Percentiles rank a stretch among this genome's conserved stretches.
These are phyloP conservation scores for Euclidia mi DNA, from an alignment of 2,888 invertebrate genomes.

Conservation along the genomic window DNA sequence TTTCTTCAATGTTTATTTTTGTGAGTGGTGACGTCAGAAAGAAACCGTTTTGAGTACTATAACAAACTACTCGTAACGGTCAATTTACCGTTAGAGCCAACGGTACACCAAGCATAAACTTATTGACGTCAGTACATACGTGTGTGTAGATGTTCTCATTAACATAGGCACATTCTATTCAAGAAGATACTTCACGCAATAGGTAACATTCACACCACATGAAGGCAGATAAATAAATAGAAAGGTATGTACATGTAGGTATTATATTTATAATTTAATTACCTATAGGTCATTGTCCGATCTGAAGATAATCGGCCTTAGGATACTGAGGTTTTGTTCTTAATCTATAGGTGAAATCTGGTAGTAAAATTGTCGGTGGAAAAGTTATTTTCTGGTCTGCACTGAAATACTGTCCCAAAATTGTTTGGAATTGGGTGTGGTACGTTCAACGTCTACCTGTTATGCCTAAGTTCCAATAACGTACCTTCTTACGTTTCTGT, in stretches of 20 bases:
- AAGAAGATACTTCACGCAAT: slow-evolving; percentile 1
- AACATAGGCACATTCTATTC: slow-evolving; percentile 5
- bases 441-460: no score
- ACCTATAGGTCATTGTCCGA: no score
- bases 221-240: slow-evolving; percentile 4
- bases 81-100: slow-evolving; percentile 6
- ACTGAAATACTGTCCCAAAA: no score
- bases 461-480: no score
- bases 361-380: no score
- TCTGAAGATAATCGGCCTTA: no score
- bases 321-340: no score
- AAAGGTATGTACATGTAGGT: slow-evolving; percentile 22
- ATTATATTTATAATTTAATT: slow-evolving; percentile 13
- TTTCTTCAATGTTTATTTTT: not conserved
- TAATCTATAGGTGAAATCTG: no score
- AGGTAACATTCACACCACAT: slow-evolving; percentile 8
- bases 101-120: slow-evolving; percentile 3
- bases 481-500: no score
- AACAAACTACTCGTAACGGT: not conserved
- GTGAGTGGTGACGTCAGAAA: not conserved
- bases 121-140: not conserved
- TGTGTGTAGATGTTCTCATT: not conserved
- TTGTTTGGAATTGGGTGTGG: no score
- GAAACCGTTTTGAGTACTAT: slow-evolving; percentile 3
- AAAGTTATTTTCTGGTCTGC: no score